A percentile compares a stretch with the other conserved stretches of the same genome.
These are phyloP conservation scores for Protobothrops mucrosquamatus DNA, from an alignment of 2,113 vertebrate genomes.

Conservation along the genomic window DNA sequence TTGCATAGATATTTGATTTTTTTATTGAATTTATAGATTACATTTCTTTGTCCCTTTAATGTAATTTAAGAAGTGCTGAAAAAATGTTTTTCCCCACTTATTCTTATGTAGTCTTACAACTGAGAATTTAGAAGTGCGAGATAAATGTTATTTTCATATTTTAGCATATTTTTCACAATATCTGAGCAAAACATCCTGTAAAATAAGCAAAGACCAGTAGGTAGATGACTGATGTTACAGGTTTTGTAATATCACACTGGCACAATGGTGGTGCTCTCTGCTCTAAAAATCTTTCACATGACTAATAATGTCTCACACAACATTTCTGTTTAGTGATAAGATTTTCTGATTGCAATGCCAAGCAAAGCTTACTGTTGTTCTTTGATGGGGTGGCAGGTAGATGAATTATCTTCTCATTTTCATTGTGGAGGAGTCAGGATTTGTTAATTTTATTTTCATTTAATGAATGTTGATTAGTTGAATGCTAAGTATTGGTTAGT, in stretches of 20 bases:
- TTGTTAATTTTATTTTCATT: slow-evolving; percentile 12
- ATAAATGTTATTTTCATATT: neutral
- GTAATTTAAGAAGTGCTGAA: neutral
- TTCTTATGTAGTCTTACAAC: neutral
- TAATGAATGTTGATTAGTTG: slow-evolving; percentile 20
- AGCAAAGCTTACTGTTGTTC: slow-evolving; percentile 22
- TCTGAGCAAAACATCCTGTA: neutral
- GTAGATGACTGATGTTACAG: neutral
- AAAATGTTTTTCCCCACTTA: neutral
- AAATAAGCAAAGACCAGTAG: neutral
- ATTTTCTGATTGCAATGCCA: slow-evolving; percentile 10
- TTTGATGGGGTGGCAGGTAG: slow-evolving; percentile 30
- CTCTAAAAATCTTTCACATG: neutral
- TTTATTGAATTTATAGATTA: neutral
- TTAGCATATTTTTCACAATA: neutral
- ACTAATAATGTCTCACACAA: neutral
- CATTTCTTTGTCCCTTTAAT: neutral
- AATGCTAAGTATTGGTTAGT: slow-evolving; percentile 15
- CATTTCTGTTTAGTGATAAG: neutral
- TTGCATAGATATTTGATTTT: neutral
- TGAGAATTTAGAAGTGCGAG: neutral
- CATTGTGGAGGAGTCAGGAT: slow-evolving; percentile 24
- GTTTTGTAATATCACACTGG: neutral
- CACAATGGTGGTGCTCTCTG: neutral
- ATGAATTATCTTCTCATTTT: slow-evolving; percentile 29